Conservation (phyloP, 2,113 vertebrate genomes). For the cattle (Bos taurus) region DNA sequence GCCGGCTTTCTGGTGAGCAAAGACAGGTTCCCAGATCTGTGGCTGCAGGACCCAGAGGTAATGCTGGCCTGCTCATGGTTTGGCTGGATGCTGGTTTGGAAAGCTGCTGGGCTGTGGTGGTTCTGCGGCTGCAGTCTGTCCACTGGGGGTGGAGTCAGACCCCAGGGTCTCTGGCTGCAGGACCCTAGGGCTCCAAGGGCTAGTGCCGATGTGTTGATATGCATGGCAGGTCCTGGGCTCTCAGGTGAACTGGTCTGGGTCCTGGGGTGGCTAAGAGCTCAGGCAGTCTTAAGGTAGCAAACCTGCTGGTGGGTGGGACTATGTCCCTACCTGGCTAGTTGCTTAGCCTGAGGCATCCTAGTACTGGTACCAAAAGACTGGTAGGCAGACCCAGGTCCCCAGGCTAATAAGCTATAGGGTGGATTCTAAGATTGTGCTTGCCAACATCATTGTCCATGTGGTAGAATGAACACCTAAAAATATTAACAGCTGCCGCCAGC, state of each 20-base stretch:
- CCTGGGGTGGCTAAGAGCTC: not conserved
- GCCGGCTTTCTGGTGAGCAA: not conserved
- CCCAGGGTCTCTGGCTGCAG: not conserved
- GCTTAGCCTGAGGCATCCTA: not conserved
- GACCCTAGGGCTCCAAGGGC: not conserved
- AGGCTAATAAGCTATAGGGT: not conserved
- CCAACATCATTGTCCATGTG: not conserved
- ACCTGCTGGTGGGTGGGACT: not conserved
- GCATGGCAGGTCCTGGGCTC: not conserved
- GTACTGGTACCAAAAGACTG: not conserved
- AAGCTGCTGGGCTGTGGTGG: not conserved
- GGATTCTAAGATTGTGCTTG: not conserved
- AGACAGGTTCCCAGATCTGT: not conserved
- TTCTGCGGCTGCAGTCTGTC: not conserved
- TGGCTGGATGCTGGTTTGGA: not conserved
- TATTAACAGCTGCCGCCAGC: not conserved
- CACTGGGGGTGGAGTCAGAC: not conserved
- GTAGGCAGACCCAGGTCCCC: not conserved
- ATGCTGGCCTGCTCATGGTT: not conserved
- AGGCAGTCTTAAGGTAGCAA: not conserved
- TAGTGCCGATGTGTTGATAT: not conserved
- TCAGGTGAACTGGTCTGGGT: not conserved
- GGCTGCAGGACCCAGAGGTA: not conserved
- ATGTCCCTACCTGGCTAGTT: not conserved
- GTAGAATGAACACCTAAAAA: not conserved